phyloP scores from a whole-genome alignment of 2,888 invertebrate genomes.

The Macaria notata region DNA sequence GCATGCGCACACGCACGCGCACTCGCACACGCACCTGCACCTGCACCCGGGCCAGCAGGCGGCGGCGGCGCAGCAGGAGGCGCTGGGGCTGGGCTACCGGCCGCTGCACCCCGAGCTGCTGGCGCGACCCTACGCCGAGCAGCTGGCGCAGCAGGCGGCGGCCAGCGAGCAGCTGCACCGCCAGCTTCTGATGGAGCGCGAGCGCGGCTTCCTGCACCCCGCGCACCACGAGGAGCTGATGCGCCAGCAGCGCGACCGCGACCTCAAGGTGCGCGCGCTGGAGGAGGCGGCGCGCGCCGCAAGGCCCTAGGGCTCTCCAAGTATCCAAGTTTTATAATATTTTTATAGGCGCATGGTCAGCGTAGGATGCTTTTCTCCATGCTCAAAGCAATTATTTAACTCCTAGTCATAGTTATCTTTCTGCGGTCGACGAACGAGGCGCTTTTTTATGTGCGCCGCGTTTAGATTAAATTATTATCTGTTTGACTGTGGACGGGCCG shows the following conservation, averaged over 20 bases:
- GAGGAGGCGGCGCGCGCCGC: constrained; percentile 91
- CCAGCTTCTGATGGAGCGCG: constrained; percentile 91
- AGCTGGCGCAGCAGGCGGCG: constrained; percentile 89
- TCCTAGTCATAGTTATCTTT: constrained; percentile 76
- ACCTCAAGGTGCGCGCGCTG: constrained; percentile 92
- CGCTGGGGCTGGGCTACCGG: constrained; percentile 77
- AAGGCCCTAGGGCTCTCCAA: constrained; percentile 56
- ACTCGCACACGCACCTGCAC: constrained; percentile 94
- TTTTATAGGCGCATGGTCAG: constrained; percentile 78
- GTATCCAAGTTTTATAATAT: constrained; percentile 56
- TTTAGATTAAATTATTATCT: constrained; percentile 56
- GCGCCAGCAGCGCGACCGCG: constrained; percentile 91
- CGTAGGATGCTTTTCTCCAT: constrained; percentile 76
- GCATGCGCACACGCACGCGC: constrained; percentile 95
- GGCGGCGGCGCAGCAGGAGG: constrained; percentile 86
- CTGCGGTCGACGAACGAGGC: constrained; percentile 52
- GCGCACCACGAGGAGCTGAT: constrained; percentile 79
- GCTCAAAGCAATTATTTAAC: constrained; percentile 79
- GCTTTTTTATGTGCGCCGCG: constrained; percentile 39
- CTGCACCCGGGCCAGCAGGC: constrained; percentile 89
- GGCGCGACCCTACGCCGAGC: constrained; percentile 91
- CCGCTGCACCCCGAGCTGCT: constrained; percentile 89
- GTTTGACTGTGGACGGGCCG: constrained; percentile 30
- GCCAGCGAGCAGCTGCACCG: constrained; percentile 94
- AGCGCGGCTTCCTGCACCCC: constrained; percentile 85